Evolutionary conservation across 1,140 invertebrate genomes (phyloP), one percentile per base, ranked within the genome.

Genomic region (Tenebrio molitor): DNA sequence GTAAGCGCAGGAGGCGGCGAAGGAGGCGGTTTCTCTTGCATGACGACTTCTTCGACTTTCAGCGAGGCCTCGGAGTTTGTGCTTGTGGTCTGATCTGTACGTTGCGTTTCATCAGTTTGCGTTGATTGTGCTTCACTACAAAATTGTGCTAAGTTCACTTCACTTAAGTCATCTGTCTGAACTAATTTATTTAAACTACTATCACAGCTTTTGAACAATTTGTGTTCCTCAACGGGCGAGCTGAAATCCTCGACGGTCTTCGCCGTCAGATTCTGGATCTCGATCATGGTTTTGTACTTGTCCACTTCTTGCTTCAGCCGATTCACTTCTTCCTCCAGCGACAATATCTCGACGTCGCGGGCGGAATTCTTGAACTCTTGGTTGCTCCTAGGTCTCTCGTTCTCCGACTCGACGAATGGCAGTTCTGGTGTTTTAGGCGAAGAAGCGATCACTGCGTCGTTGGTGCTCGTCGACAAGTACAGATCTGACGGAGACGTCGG

Each of bases 271-370:
- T 81, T 81, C 77, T 86, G 85, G 76, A 87, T 86, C 79, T 88
- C 82, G 67, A 82, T 81, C 68, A 84, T 81, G 19, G 85, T 84
- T 81, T 85, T 87, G 72, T 85, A 85, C 79, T 84, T 85, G 74
- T 88, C 86, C 69, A 88, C 78, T 82, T 88, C 84, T 74, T 84
- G 84, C 77, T 84, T 83, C 69, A 88, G 73, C 46, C 86, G 82
- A 79, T 84, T 81, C 8, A 87, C 82, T 80, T 85, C 84, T 75
- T 84, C 81, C 75, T 84, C 83, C 29, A 85, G 66, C 46, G 78
- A 72, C 23, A 80, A 71, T 17, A 84, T 81, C 73, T 81, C 80
- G 0, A 78, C 78, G 33, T 82, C 81, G 72, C 78, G 75, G 8
- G 79, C 79, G 3, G 80, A 80, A 41, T 66, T 80, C 74, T 74